phyloP scores from a whole-genome alignment of 2,797 vertebrate genomes.

The Pteronotus mesoamericanus region DNA sequence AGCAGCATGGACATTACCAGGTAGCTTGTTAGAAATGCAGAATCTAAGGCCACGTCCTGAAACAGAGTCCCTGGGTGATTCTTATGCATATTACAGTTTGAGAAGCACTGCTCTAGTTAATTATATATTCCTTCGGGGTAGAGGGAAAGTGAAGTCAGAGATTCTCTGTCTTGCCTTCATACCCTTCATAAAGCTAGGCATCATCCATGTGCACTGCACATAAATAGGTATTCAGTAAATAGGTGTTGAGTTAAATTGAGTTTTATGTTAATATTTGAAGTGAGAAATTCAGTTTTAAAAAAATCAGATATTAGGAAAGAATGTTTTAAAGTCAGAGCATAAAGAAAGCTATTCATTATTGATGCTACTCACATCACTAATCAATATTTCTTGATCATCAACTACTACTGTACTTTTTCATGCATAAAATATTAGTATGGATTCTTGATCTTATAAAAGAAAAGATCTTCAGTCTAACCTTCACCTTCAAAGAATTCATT shows the following conservation, averaged over 20 bases:
- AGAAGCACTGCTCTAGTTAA: background rate
- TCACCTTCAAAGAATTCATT: conserved; percentile 67
- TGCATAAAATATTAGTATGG: conserved; percentile 70
- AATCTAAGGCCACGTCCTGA: background rate
- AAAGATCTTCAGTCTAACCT: conserved; percentile 44
- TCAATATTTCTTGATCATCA: conserved; percentile 71
- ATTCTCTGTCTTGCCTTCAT: background rate
- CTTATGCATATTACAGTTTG: background rate
- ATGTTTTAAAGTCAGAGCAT: conserved; percentile 35
- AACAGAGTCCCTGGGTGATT: background rate
- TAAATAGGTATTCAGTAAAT: background rate
- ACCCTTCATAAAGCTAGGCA: background rate
- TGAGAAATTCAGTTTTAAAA: background rate
- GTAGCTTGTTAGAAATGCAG: background rate
- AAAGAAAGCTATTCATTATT: conserved; percentile 51
- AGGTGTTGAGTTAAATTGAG: background rate
- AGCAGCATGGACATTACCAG: background rate
- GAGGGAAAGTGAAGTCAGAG: background rate
- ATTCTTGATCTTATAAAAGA: conserved; percentile 48
- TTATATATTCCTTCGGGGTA: background rate
- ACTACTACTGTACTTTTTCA: conserved; percentile 62
- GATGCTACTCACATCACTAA: conserved; percentile 50
- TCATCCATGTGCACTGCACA: background rate
- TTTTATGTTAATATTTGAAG: conserved; percentile 11
- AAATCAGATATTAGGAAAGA: background rate